These are phyloP conservation scores for Ostrea denselamellosa DNA, from an alignment of 1,140 invertebrate genomes.

Conservation along the genomic window DNA sequence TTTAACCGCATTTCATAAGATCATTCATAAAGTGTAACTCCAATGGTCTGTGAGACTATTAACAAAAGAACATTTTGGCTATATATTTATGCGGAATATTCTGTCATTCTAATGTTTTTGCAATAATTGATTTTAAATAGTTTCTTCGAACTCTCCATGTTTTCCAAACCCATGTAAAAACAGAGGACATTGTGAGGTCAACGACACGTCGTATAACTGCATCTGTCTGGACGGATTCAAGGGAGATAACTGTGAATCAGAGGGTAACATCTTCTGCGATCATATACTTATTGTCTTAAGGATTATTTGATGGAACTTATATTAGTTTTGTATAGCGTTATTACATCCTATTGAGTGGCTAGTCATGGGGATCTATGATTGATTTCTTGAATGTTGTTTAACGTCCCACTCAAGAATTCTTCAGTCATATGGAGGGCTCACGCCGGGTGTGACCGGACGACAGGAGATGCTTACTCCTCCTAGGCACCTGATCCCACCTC, in stretches of 20 bases:
- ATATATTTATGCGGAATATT: not conserved
- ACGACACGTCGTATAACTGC: not conserved
- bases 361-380: too few relatives aligned
- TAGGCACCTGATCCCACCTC: too few relatives aligned
- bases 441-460: too few relatives aligned
- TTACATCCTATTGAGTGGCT: too few relatives aligned
- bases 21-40: not conserved
- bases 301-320: not conserved
- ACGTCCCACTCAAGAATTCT: too few relatives aligned
- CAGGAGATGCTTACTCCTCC: too few relatives aligned
- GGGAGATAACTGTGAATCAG: not conserved
- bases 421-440: too few relatives aligned
- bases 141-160: not conserved
- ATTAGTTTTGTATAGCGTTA: too few relatives aligned
- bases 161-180: constrained; percentile 22
- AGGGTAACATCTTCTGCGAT: not conserved
- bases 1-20: not conserved
- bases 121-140: not conserved
- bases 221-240: not conserved
- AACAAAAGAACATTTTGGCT: not conserved
- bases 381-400: too few relatives aligned
- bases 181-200: not conserved
- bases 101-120: not conserved
- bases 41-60: not conserved
- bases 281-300: not conserved